Conservation (phyloP, 1,140 invertebrate species). For the Globodera ellingtonae region DNA sequence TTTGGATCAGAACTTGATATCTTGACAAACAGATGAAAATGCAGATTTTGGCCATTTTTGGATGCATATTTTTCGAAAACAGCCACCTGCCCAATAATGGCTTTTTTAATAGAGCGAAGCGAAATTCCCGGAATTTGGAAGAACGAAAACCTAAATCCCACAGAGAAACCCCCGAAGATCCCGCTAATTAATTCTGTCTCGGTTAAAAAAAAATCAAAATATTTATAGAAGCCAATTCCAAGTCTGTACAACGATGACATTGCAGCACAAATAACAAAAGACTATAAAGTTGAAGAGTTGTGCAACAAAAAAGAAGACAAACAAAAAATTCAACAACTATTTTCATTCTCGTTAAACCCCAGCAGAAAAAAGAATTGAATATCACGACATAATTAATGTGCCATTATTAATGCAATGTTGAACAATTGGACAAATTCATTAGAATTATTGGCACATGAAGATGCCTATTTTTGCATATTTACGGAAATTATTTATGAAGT, state of each 20-base stretch:
- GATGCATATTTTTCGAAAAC: too few relatives aligned
- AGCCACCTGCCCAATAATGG: too few relatives aligned
- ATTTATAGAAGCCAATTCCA: not conserved
- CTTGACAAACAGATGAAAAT: too few relatives aligned
- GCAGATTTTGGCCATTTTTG: too few relatives aligned
- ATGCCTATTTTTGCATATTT: not conserved
- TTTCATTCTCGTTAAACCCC: too few relatives aligned
- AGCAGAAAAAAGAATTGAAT: not conserved
- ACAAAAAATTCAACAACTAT: not conserved
- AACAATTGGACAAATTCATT: not conserved
- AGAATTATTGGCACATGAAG: not conserved
- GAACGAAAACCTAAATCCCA: too few relatives aligned
- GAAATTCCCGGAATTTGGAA: too few relatives aligned
- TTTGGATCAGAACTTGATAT: too few relatives aligned
- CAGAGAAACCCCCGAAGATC: too few relatives aligned
- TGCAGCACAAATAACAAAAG: not conserved
- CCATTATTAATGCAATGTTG: not conserved
- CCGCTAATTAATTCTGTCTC: not conserved
- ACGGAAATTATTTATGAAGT: not conserved
- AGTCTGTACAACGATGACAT: not conserved
- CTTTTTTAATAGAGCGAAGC: too few relatives aligned
- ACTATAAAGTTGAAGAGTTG: not conserved
- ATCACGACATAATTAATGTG: not conserved
- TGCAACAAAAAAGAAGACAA: not conserved
- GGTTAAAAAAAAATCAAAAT: too few relatives aligned